Base-by-base conservation (phyloP, 1,140 invertebrate species). In the Drosophila saltans region DNA sequence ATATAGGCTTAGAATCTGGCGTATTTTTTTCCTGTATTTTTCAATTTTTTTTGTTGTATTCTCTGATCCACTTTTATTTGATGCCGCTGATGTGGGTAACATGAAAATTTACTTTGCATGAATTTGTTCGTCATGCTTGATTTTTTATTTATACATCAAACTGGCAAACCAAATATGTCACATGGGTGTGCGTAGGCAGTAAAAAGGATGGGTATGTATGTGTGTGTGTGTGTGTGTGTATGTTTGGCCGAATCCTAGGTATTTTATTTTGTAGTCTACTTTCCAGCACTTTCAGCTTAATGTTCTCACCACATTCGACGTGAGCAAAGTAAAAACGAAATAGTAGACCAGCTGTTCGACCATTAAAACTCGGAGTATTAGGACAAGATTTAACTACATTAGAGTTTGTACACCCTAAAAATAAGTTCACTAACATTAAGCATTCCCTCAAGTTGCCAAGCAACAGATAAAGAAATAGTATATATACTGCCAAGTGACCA, bases 141-240 rank as follows among this genome's bases (percentile, higher is more conserved):
- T 86, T 86, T 86, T 86, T 86, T 82, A 86, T 88, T 88, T 82
- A 88, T 88, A 81, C 76, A 88, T 82, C 79, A 86, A 75, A 61
- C 75, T 56, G 72, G 75, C 75, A 68, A 88, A 66, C 75, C 72
- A 80, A 82, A 86, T 83, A 83, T 88, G 83, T 83, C 83, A 86
- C 80, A 70, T 66, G 83, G 83, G 76, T 82, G 76, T 88, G 79
- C 79, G 69, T 85, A 79, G 68, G 72, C 72, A 61, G 74, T 9
- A 67, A 81, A 73, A 55, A 55, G 72, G 55, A 63, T 68, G 56
- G 43, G 62, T 61, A 24, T 41, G 55, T 33, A 45, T 16, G 63
- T 28, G 33, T 45, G 57, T 61, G 28, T 40, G 60, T 55, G 57
- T 41, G 68, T 39, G 55, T 7, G 60, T 56, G 36, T 39, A 26